phyloP scores from a whole-genome alignment of 2,797 vertebrate species.

The Myotis pilosus region DNA sequence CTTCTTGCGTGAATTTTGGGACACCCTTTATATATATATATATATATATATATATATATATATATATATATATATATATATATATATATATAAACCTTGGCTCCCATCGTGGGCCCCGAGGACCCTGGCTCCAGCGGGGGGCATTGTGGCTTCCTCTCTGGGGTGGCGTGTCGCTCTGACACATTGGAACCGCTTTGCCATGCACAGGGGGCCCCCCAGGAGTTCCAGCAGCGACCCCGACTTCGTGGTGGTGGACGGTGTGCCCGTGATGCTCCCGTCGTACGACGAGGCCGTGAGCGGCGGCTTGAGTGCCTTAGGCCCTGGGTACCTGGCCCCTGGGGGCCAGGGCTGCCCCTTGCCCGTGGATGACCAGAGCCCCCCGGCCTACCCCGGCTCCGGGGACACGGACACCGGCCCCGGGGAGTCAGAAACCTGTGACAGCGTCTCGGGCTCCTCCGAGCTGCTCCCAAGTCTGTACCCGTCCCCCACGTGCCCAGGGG shows the following conservation, averaged over 20 bases:
- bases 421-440: conserved; percentile 83
- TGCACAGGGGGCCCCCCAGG: conserved; percentile 83
- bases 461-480: conserved; percentile 84
- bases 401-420: conserved; percentile 78
- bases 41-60: too few species aligned
- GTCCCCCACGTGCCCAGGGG: conserved; percentile 75
- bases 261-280: conserved; percentile 90
- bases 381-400: conserved; percentile 87
- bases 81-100: too few species aligned
- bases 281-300: conserved; percentile 90
- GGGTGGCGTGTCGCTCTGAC: not conserved
- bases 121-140: not conserved
- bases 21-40: too few species aligned
- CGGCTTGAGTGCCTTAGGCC: conserved; percentile 79
- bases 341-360: conserved; percentile 81
- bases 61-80: too few species aligned
- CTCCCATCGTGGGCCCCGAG: fast-evolving
- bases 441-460: conserved; percentile 83
- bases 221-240: conserved; percentile 84
- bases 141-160: fast-evolving
- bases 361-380: conserved; percentile 88
- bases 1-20: too few species aligned
- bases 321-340: conserved; percentile 75
- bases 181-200: not conserved
- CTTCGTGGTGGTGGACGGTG: conserved; percentile 90